phyloP scores from a whole-genome alignment of 2,888 invertebrate species.

The Ecliptopera silaceata region DNA sequence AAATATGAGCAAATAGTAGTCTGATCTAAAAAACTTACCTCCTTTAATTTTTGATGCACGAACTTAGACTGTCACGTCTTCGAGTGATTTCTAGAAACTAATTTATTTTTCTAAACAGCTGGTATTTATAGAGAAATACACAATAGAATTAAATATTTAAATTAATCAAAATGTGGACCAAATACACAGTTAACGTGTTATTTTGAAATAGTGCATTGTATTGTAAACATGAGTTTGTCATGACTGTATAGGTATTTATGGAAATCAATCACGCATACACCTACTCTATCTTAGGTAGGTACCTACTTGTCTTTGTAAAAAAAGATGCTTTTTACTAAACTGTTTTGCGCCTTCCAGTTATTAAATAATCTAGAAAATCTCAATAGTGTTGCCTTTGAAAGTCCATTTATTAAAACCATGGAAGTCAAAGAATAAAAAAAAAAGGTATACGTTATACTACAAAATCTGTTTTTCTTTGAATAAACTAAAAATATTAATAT shows the following conservation, averaged over 20 bases:
- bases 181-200: constrained; percentile 19
- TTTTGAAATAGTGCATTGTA: constrained; percentile 25
- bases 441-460: too few relatives aligned
- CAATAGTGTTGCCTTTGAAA: not conserved
- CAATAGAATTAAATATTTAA: constrained; percentile 37
- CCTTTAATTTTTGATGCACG: constrained; percentile 10
- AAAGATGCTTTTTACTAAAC: not conserved
- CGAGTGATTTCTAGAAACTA: constrained; percentile 14
- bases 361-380: not conserved
- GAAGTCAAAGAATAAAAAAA: not conserved
- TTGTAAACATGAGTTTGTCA: constrained; percentile 18
- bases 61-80: constrained; percentile 9
- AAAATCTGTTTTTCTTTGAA: not conserved
- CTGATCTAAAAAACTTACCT: constrained; percentile 12
- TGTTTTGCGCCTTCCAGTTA: not conserved
- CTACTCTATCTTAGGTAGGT: too few relatives aligned
- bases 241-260: not conserved
- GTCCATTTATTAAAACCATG: not conserved
- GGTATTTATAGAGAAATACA: constrained; percentile 36
- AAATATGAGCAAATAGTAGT: too few relatives aligned
- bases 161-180: constrained; percentile 28
- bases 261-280: not conserved
- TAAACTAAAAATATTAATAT: not conserved
- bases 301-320: too few relatives aligned
- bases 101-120: constrained; percentile 15